Percentiles rank a stretch among this genome's conserved stretches.
Conservation (phyloP, 2,113 vertebrate species). For the Rattus rattus region DNA sequence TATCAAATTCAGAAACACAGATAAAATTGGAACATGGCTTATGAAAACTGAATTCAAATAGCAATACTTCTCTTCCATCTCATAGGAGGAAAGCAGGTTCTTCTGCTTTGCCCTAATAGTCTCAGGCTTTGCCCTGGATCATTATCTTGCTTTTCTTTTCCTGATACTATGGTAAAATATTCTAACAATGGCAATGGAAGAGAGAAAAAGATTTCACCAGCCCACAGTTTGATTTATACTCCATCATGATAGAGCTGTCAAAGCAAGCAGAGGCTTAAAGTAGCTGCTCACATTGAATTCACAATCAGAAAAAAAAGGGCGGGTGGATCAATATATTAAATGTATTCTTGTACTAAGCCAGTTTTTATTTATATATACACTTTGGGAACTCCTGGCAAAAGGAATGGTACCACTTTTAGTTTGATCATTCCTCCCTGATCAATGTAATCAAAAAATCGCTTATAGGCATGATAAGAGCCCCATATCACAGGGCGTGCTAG, state of each 20-base stretch:
- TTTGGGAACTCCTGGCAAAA: background rate
- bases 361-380: background rate
- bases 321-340: background rate
- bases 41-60: background rate
- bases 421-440: background rate
- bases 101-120: background rate
- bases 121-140: background rate
- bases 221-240: background rate
- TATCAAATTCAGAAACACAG: background rate
- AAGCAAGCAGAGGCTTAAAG: background rate
- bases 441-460: background rate
- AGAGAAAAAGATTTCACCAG: background rate
- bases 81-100: background rate
- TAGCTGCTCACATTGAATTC: background rate
- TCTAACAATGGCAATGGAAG: background rate
- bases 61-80: background rate
- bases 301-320: background rate
- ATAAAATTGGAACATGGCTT: background rate
- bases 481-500: too few relatives aligned
- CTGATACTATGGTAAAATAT: background rate
- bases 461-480: background rate
- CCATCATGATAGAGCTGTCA: background rate
- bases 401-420: background rate
- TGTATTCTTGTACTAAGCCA: background rate
- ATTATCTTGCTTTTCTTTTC: background rate